Evolutionary conservation across 2,888 invertebrate species (phyloP), one percentile per base, ranked within the genome.

Genomic region (Tuberolachnus salignus): DNA sequence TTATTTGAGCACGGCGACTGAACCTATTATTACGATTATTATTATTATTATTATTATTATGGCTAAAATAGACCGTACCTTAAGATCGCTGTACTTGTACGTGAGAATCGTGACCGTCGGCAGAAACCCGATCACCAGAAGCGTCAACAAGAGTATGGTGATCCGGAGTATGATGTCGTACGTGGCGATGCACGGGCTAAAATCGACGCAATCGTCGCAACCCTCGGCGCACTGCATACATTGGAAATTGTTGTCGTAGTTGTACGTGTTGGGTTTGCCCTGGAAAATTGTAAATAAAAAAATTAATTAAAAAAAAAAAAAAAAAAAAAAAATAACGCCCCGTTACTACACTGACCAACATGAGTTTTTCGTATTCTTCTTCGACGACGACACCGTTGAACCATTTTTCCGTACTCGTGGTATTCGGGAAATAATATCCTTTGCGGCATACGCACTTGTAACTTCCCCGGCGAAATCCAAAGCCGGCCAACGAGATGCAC

Each of bases 351-450:
- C 88, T 88, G 86, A 96, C 96, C 91, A 92, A 86, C 87, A 94
- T 90, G 84, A 93, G 90, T 85, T 94, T 95, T 85, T 96, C 96
- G 85, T 93, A 97, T 84, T 96, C 95, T 84, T 95, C 94, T 85
- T 97, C 97, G 74, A 97, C 90, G 71, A 94, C 91, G 34, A 94
- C 94, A 69, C 97, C 97, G 83, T 96, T 95, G 88, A 94, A 96
- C 86, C 91, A 95, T 16, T 78, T 78, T 83, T 90, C 90, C 82
- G 88, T 88, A 6, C 92, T 91, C 9, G 81, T 81, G 11, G 46
- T 74, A 49, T 81, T 80, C 4, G 66, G 72, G 85, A 92, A 97
- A 87, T 92, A 97, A 87, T 92, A 97, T 0, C 97, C 96, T 82
- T 91, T 89, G 81, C 91, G 90, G 86, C 97, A 97, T 57, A 92